Evolutionary conservation across 2,113 vertebrate genomes (phyloP), one percentile per base, ranked within the genome.

Genomic region (Leuciscus idus): DNA sequence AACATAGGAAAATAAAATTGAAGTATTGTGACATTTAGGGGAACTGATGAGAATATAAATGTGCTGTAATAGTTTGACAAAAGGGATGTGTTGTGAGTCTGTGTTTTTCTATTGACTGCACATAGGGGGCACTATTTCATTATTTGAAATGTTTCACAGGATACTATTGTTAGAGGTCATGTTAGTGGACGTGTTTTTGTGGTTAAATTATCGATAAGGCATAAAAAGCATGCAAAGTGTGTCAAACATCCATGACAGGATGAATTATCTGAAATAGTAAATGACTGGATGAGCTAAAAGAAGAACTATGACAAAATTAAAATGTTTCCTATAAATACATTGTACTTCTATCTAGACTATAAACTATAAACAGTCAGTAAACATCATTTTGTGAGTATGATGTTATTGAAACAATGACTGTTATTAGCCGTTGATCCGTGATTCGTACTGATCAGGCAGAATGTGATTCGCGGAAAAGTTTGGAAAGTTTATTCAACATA

Each of bases 101-200:
- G 36, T 39, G 36, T 43, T 73, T n/a, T 43, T 12, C 36, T 8
- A 73, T 2, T 46, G 21, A 73, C 70, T n/a, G 11, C 70, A 46
- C 4, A 6, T n/a, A 73, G 70, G 50, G 48, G 75, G 50, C 48
- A 30, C 28, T 8, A 30, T 48, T 55, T 46, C 23, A 48, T 48
- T 55, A 43, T 13, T 17, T 74, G 36, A 15, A 1, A n/a, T 75
- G 39, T 28, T 70, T 46, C 36, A 55, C 43, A n/a, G 5, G 5
- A 83, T n/a, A 74, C 43, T 73, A 74, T 74, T 46, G 70, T 46
- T 46, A 73, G 5, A n/a, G 64, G 28, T 26, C 62, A 28, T 28
- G 26, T 64, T 15, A 28, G n/a, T 64, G 23, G 4, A 26, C 4
- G 3, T n/a, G 36, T n/a, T 21, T 72, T 17, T 72, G 0, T 6